These are phyloP conservation scores for Cynocephalus volans DNA, from an alignment of 2,113 vertebrate species.

Conservation along the genomic window DNA sequence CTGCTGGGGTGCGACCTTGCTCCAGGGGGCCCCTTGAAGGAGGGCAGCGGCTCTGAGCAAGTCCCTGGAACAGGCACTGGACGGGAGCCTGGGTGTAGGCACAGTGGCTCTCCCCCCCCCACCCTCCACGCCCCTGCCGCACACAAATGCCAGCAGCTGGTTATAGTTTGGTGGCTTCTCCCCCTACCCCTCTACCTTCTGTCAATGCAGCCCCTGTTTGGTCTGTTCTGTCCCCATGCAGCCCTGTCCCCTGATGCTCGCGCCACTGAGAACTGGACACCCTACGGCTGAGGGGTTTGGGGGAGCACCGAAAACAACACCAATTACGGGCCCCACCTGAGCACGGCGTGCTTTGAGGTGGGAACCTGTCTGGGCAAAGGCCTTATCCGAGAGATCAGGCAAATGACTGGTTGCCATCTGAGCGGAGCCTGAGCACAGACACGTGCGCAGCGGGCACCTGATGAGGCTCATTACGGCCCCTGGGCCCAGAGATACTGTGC, in stretches of 20 bases:
- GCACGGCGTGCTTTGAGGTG: background rate
- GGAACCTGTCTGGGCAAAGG: constrained; percentile 70
- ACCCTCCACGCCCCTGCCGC: fast-evolving
- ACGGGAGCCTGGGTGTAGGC: background rate
- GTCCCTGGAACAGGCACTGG: background rate
- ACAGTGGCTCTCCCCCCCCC: fast-evolving
- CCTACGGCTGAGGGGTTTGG: background rate
- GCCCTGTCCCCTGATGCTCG: constrained; percentile 47
- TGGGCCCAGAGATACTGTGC: background rate
- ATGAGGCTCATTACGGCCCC: constrained; percentile 68
- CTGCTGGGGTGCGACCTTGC: too few species aligned
- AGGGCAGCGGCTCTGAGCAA: too few species aligned
- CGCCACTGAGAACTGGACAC: background rate
- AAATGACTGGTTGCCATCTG: constrained; percentile 50
- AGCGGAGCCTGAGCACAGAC: background rate
- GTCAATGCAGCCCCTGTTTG: constrained; percentile 65
- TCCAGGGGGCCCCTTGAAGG: too few species aligned
- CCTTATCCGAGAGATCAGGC: constrained; percentile 9
- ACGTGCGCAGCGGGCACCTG: background rate
- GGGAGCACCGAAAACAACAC: background rate
- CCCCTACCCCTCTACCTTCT: background rate
- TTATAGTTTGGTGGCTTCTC: background rate
- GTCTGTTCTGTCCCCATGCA: constrained; percentile 77
- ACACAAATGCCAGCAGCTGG: background rate
- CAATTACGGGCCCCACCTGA: background rate